These are phyloP conservation scores for Neolamprologus longior DNA, from an alignment of 2,113 vertebrate species.

Conservation along the genomic window DNA sequence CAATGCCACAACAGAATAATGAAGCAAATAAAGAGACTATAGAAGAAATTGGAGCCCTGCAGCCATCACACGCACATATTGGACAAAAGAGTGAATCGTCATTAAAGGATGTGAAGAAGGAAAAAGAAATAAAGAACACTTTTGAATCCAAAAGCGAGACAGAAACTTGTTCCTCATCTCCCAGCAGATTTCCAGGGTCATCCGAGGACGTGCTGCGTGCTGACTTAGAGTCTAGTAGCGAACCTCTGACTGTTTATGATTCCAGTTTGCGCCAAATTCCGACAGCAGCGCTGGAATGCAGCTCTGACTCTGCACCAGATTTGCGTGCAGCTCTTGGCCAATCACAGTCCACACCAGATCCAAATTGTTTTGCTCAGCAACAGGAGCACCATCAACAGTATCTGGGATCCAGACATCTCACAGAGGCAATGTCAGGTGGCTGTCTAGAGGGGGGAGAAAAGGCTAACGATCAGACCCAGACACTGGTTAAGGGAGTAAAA, in stretches of 20 bases:
- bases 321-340: conserved; percentile 9
- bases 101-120: not conserved
- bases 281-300: not conserved
- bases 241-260: conserved; percentile 7
- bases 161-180: not conserved
- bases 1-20: conserved; percentile 1
- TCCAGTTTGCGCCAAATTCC: conserved; percentile 4
- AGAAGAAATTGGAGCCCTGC: conserved; percentile 12
- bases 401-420: conserved; percentile 3
- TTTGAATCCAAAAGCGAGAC: not conserved
- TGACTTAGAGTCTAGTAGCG: not conserved
- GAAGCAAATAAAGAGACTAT: conserved; percentile 18
- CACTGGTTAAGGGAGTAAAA: not conserved
- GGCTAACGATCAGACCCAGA: not conserved
- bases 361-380: conserved; percentile 40
- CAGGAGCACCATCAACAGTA: conserved; percentile 21
- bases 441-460: not conserved
- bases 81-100: not conserved
- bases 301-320: conserved; percentile 3
- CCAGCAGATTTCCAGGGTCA: not conserved
- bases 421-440: conserved; percentile 26
- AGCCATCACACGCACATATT: not conserved
- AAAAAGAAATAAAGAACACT: not conserved
- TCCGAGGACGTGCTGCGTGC: not conserved
- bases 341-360: conserved; percentile 8